Conservation (phyloP, 2,113 vertebrate genomes). For the Silurus glanis region DNA sequence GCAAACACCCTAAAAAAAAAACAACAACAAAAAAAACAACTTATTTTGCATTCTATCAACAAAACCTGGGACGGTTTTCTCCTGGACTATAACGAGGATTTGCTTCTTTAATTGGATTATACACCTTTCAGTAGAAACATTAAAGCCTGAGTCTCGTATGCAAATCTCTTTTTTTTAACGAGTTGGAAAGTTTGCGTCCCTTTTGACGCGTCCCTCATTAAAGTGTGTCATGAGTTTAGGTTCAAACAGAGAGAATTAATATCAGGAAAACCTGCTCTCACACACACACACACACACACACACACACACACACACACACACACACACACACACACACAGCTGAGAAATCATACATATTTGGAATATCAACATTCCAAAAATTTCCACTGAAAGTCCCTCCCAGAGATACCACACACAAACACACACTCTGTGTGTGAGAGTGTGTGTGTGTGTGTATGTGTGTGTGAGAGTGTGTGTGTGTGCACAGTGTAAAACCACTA, state of each 20-base stretch:
- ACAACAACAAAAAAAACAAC: background rate
- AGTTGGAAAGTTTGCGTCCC: background rate
- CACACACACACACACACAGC: background rate
- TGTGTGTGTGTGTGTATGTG: constrained; percentile 7
- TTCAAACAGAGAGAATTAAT: background rate
- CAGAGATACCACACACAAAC: constrained; percentile 37
- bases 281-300: too few relatives aligned
- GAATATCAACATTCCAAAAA: constrained; percentile 68
- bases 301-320: too few relatives aligned
- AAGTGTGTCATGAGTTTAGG: background rate
- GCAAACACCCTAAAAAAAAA: background rate
- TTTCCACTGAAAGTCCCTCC: constrained; percentile 66
- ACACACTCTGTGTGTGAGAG: background rate
- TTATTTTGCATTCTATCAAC: background rate
- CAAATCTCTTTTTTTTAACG: background rate
- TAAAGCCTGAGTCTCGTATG: background rate
- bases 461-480: constrained; percentile 7
- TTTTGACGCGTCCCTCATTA: background rate
- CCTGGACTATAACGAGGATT: background rate
- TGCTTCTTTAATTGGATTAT: background rate
- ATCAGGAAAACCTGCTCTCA: background rate
- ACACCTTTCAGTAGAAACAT: background rate
- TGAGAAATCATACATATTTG: constrained; percentile 62
- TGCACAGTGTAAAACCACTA: constrained; percentile 27
- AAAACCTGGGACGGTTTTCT: background rate